A percentile compares a stretch with the other conserved stretches of the same genome.
phyloP scores from a whole-genome alignment of 2,797 vertebrate genomes.

The Lepus townsendii region DNA sequence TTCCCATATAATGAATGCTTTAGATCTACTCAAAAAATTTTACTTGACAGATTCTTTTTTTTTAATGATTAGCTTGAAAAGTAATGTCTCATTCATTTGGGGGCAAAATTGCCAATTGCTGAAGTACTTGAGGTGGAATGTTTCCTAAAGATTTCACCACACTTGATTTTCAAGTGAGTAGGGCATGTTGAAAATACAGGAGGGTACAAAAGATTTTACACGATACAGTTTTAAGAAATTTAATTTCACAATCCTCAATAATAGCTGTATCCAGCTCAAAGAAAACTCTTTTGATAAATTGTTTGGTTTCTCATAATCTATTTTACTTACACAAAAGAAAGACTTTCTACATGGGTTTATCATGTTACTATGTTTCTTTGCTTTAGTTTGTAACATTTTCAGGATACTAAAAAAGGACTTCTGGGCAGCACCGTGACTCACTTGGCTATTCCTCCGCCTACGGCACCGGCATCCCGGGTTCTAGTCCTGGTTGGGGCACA shows the following conservation, averaged over 20 bases:
- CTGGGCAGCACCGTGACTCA: no score
- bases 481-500: not conserved
- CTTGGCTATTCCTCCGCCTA: no score
- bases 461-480: not conserved
- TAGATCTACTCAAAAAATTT: slow-evolving; percentile 37
- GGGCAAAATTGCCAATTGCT: not conserved
- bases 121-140: not conserved
- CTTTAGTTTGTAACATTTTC: not conserved
- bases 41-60: not conserved
- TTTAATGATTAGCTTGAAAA: slow-evolving; percentile 23
- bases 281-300: not conserved
- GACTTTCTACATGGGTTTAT: not conserved
- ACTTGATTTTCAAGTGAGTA: not conserved
- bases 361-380: not conserved
- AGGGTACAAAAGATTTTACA: not conserved
- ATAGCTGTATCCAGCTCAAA: not conserved
- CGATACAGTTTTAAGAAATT: not conserved
- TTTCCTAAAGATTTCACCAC: not conserved
- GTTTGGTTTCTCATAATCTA: not conserved
- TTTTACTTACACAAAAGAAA: not conserved
- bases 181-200: not conserved
- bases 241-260: not conserved
- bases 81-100: not conserved
- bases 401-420: not conserved
- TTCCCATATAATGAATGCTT: not conserved